Evolutionary conservation across 2,113 vertebrate species (phyloP).

Genomic region (Gnathochromis pfefferi): DNA sequence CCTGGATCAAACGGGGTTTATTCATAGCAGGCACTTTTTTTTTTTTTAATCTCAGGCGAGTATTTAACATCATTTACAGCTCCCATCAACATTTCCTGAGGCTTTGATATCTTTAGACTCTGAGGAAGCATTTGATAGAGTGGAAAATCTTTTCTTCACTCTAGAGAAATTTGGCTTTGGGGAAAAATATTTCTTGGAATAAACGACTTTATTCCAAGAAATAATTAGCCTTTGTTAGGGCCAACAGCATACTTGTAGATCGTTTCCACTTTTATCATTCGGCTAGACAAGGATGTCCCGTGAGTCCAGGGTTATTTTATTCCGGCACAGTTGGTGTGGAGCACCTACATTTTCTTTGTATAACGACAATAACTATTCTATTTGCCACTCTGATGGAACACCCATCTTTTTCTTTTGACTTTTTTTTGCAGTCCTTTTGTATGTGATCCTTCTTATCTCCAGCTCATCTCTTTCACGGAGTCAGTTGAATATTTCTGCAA

Average conservation of each 20-base stretch:
- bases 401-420: not conserved
- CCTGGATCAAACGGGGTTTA: not conserved
- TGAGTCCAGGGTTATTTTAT: not conserved
- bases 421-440: not conserved
- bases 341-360: not conserved
- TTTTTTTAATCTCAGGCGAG: not conserved
- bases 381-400: not conserved
- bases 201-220: not conserved
- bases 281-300: not conserved
- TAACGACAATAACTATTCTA: not conserved
- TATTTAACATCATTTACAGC: not conserved
- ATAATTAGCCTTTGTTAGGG: not conserved
- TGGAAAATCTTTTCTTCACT: not conserved
- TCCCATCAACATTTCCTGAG: not conserved
- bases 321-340: not conserved
- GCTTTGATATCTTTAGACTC: not conserved
- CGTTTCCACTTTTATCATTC: not conserved
- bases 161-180: not conserved
- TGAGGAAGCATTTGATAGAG: not conserved
- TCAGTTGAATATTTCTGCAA: not conserved
- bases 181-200: not conserved
- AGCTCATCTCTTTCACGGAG: not conserved
- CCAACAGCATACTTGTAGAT: not conserved
- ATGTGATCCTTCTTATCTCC: not conserved
- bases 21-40: not conserved